Percentiles rank a stretch among this genome's conserved stretches.
Evolutionary conservation across 2,113 vertebrate genomes (phyloP).

Genomic region (Chloroceryle aenea): DNA sequence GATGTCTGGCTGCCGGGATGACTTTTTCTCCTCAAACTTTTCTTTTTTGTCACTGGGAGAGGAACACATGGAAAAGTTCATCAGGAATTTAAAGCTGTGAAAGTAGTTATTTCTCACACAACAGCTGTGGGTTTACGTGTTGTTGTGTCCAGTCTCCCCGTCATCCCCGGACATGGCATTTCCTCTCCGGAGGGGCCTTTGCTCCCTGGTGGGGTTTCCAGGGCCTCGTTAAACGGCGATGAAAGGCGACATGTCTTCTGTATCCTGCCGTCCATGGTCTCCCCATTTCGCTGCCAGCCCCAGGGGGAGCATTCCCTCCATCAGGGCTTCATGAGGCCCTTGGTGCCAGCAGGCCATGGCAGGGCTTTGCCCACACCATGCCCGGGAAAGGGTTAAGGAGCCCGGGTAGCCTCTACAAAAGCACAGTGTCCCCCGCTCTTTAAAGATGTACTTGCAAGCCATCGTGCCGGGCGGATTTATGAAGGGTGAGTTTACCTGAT

Average conservation of each 20-base stretch:
- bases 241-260: background rate
- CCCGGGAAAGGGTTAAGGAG: slow-evolving; percentile 64
- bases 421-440: background rate
- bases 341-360: background rate
- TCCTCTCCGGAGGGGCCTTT: background rate
- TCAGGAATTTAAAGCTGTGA: slow-evolving; percentile 31
- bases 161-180: background rate
- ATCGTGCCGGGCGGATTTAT: slow-evolving; percentile 13
- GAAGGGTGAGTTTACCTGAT: slow-evolving; percentile 75
- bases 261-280: background rate
- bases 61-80: background rate
- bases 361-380: background rate
- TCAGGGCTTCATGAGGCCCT: background rate
- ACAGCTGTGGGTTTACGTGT: slow-evolving; percentile 22
- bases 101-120: background rate
- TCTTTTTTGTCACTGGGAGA: background rate
- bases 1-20: background rate
- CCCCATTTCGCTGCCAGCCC: background rate
- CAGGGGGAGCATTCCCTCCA: rapidly evolving
- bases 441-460: slow-evolving; percentile 42
- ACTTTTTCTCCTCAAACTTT: background rate
- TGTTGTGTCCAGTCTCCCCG: background rate
- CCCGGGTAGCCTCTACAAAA: background rate
- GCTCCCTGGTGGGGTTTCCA: background rate
- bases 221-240: background rate